Evolutionary conservation across 1,140 invertebrate species (phyloP).

Genomic region (Papilio dardanus): DNA sequence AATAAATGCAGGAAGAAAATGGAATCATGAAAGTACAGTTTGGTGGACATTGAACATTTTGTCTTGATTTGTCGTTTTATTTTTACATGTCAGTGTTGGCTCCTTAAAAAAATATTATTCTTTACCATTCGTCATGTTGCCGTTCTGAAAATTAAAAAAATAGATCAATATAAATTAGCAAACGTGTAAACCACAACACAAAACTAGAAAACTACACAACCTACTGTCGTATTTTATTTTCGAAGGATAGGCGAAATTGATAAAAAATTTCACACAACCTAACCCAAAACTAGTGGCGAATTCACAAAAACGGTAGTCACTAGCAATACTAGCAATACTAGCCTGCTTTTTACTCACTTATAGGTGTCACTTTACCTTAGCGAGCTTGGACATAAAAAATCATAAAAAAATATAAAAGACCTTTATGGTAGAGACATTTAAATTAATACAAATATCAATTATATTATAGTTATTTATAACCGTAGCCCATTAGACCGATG

Average conservation of each 20-base stretch:
- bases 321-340: constrained; percentile 1
- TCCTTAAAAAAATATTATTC: constrained; percentile 43
- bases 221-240: not conserved
- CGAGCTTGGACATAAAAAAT: not conserved
- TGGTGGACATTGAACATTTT: constrained; percentile 16
- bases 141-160: constrained; percentile 67
- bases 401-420: not conserved
- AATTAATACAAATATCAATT: not conserved
- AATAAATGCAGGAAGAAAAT: constrained; percentile 12
- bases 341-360: not conserved
- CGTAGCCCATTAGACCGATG: too few species aligned
- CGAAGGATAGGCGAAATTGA: too few species aligned
- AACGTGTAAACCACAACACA: not conserved
- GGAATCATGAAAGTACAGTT: constrained; percentile 11
- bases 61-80: not conserved
- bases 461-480: too few species aligned
- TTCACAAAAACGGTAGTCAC: not conserved
- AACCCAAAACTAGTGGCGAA: too few species aligned
- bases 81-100: constrained; percentile 6
- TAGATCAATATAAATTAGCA: not conserved
- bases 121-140: constrained; percentile 69
- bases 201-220: not conserved
- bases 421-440: not conserved
- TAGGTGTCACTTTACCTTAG: not conserved
- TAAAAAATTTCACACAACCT: not conserved